Conservation (phyloP, 2,797 vertebrate species). For the Limnodromus scolopaceus region DNA sequence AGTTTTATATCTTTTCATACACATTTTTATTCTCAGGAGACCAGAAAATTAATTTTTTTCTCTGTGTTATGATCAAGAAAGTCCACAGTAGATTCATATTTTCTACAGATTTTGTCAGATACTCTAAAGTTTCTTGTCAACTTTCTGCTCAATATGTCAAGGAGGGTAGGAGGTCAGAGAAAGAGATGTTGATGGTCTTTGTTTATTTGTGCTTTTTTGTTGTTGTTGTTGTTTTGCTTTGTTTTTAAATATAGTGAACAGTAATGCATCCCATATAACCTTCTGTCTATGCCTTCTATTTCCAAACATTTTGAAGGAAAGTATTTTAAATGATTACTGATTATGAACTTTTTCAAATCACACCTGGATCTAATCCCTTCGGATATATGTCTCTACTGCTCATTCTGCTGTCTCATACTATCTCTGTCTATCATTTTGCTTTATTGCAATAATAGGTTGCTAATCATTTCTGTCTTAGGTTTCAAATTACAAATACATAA, state of each 20-base stretch:
- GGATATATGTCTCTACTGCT: not conserved
- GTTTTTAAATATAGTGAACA: not conserved
- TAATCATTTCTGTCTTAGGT: not conserved
- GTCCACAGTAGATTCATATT: not conserved
- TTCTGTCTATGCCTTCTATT: not conserved
- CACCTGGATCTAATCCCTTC: not conserved
- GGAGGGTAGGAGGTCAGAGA: not conserved
- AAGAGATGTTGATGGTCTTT: not conserved
- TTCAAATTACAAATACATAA: constrained; percentile 24
- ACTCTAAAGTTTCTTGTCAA: not conserved
- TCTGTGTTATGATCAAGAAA: not conserved
- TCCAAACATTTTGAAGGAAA: not conserved
- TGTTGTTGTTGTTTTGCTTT: not conserved
- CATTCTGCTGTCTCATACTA: not conserved
- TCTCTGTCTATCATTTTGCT: not conserved
- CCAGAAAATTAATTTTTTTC: not conserved
- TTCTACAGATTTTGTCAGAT: not conserved
- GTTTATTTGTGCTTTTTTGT: not conserved
- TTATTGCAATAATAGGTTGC: not conserved
- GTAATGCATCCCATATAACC: not conserved
- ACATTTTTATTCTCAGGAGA: not conserved
- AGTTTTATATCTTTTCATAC: not conserved
- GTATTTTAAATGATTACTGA: not conserved
- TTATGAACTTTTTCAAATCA: not conserved
- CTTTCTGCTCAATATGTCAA: not conserved